A percentile compares a stretch with the other conserved stretches of the same genome.
phyloP scores from a whole-genome alignment of 64 coral and sea anemone genomes.

The Dendronephthya gigantea region DNA sequence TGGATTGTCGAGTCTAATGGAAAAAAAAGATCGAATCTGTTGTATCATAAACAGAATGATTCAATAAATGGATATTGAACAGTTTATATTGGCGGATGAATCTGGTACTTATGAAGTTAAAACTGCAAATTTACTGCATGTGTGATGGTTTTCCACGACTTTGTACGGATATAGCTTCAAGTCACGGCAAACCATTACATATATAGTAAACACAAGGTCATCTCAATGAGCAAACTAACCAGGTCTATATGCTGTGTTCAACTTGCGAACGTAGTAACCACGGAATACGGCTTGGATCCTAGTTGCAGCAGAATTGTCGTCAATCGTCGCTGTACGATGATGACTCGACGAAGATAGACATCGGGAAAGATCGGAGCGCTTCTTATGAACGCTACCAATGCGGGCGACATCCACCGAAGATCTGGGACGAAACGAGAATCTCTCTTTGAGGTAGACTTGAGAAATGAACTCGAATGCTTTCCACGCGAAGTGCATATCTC shows the following conservation, averaged over 20 bases:
- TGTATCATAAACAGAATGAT: too few relatives aligned
- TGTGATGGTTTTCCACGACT: too few relatives aligned
- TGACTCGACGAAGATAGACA: conserved; percentile 16
- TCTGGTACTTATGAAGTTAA: too few relatives aligned
- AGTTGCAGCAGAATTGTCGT: conserved; percentile 57
- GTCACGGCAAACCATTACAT: neutral
- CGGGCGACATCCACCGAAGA: conserved; percentile 77
- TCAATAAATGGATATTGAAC: too few relatives aligned
- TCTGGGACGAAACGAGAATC: conserved; percentile 52
- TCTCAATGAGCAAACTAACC: conserved; percentile 20
- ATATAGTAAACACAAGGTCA: neutral
- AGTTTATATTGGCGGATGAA: too few relatives aligned
- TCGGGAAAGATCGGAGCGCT: conserved; percentile 24
- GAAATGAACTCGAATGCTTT: conserved; percentile 86
- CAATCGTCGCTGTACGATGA: conserved; percentile 39
- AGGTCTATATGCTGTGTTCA: conserved; percentile 47
- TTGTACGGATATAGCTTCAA: neutral
- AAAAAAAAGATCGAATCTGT: neutral
- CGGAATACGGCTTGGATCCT: conserved; percentile 80
- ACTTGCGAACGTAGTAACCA: conserved; percentile 72
- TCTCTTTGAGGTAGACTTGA: conserved; percentile 57
- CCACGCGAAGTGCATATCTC: conserved; percentile 92
- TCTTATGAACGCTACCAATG: conserved; percentile 53
- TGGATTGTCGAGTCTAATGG: conserved; percentile 54
- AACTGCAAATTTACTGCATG: too few relatives aligned